A percentile compares a stretch with the other conserved stretches of the same genome.
phyloP scores from a whole-genome alignment of 2,113 vertebrate genomes.

The Catharus fuscescens region DNA sequence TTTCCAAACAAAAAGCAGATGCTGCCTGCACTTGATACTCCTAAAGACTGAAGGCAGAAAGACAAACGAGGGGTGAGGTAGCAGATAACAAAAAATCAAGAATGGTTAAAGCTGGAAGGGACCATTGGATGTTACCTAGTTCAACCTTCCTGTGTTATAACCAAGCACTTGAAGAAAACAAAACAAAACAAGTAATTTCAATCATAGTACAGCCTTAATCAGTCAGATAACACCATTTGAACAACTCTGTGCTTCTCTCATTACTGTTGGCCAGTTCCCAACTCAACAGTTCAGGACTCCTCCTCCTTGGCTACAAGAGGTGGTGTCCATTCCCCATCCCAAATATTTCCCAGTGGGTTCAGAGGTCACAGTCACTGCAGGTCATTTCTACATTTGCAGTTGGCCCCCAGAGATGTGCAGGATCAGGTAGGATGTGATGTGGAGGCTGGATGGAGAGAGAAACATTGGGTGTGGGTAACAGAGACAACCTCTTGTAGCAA shows the following conservation, averaged over 20 bases:
- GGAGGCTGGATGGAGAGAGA: not conserved
- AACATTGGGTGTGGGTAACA: not conserved
- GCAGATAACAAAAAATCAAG: not conserved
- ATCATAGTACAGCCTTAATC: not conserved
- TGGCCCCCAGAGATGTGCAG: not conserved
- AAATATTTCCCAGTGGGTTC: fast-evolving
- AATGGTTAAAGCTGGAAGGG: not conserved
- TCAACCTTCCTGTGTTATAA: not conserved
- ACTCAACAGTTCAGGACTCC: not conserved
- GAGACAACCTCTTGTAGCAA: not conserved
- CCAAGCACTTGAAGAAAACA: not conserved
- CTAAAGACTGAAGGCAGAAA: not conserved
- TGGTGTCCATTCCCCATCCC: not conserved
- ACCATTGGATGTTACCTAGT: not conserved
- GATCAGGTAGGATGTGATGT: not conserved
- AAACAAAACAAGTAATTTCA: not conserved
- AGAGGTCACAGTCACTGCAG: not conserved
- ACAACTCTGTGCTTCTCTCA: not conserved
- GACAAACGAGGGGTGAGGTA: not conserved
- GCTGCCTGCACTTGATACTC: not conserved
- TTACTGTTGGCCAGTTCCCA: not conserved
- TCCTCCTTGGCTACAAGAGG: not conserved
- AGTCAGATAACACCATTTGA: not conserved
- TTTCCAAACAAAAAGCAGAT: conserved; percentile 11
- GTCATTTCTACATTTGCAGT: not conserved